A percentile compares a stretch with the other conserved stretches of the same genome.
These are phyloP conservation scores for Pachydiplax longipennis DNA, from an alignment of 2,888 invertebrate species.

Conservation along the genomic window DNA sequence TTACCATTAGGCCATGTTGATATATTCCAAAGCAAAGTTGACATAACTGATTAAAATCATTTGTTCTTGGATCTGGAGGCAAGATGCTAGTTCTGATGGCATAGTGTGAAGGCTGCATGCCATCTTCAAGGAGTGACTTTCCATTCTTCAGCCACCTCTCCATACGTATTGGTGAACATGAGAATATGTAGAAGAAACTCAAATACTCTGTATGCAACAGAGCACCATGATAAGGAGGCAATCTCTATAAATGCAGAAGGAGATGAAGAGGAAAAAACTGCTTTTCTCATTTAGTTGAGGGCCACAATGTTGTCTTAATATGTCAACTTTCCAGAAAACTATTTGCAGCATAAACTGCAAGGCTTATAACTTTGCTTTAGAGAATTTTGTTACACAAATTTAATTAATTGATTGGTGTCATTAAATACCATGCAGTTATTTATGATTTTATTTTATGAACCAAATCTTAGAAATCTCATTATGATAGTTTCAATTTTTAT, in stretches of 20 bases:
- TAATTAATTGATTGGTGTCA: no score
- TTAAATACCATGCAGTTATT: no score
- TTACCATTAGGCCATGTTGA: slow-evolving; percentile 80
- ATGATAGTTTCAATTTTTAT: no score
- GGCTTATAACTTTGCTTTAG: no score
- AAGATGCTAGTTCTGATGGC: slow-evolving; percentile 72
- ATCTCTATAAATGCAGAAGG: slow-evolving; percentile 87
- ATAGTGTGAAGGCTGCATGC: slow-evolving; percentile 61
- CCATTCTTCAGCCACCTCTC: slow-evolving; percentile 87
- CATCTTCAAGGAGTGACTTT: slow-evolving; percentile 67
- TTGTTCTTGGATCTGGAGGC: slow-evolving; percentile 77
- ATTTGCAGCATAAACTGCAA: no score
- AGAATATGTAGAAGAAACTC: slow-evolving; percentile 83
- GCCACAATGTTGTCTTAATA: no score
- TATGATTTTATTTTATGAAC: no score
- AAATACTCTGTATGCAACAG: slow-evolving; percentile 69
- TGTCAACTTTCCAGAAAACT: no score
- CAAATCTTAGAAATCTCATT: no score
- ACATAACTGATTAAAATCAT: slow-evolving; percentile 88
- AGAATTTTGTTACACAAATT: no score
- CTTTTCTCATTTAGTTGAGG: no score
- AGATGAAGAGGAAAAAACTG: slow-evolving; percentile 65
- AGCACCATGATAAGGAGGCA: slow-evolving; percentile 71
- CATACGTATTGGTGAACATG: slow-evolving; percentile 86
- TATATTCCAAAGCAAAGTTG: slow-evolving; percentile 90